Percentiles rank a stretch among this genome's conserved stretches.
phyloP scores from a whole-genome alignment of 2,113 vertebrate species.

The Gadus chalcogrammus region DNA sequence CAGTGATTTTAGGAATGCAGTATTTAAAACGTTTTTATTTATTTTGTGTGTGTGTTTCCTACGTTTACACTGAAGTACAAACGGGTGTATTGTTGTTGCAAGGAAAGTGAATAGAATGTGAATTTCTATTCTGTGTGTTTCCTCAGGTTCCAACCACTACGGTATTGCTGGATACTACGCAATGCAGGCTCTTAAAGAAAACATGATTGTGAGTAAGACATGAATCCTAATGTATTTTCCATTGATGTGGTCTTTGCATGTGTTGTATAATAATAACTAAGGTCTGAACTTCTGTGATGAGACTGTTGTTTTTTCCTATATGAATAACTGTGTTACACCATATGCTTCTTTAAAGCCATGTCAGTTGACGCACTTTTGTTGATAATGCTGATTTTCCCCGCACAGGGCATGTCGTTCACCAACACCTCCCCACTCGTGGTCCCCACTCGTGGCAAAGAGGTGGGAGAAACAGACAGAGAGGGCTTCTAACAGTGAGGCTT shows the following conservation, averaged over 20 bases:
- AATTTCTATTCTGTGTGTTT: constrained; percentile 4
- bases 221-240: neutral
- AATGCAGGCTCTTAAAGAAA: constrained; percentile 69
- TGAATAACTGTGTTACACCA: neutral
- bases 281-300: neutral
- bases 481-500: neutral
- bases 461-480: constrained; percentile 20
- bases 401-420: constrained; percentile 74
- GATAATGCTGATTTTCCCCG: constrained; percentile 10
- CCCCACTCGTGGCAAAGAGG: constrained; percentile 71
- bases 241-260: too few relatives aligned
- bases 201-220: constrained; percentile 73
- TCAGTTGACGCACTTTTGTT: neutral
- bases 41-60: too few relatives aligned
- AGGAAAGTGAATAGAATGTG: neutral
- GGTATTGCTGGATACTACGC: constrained; percentile 75
- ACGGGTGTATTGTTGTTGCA: too few relatives aligned
- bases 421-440: constrained; percentile 77
- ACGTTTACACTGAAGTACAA: too few relatives aligned
- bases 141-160: constrained; percentile 74
- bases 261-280: too few relatives aligned
- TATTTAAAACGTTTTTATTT: too few relatives aligned
- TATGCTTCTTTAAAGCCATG: neutral
- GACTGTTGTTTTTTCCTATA: neutral
- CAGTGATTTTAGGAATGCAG: too few relatives aligned